A percentile compares a stretch with the other conserved stretches of the same genome.
These are phyloP conservation scores for Alcis repandata DNA, from an alignment of 2,888 invertebrate genomes.

Conservation along the genomic window DNA sequence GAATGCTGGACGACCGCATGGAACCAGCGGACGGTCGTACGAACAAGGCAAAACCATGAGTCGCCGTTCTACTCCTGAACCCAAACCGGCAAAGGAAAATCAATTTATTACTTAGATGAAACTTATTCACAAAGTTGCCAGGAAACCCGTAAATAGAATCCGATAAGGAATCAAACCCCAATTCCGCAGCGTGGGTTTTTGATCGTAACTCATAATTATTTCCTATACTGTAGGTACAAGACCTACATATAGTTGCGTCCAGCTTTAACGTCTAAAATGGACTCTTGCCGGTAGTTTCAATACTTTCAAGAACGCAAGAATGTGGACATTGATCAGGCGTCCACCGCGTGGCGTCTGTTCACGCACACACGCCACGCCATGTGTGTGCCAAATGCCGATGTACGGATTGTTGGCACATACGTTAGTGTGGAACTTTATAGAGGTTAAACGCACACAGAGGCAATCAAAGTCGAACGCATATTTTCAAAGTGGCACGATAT, in stretches of 20 bases:
- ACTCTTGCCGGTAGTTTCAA: slow-evolving; percentile 48
- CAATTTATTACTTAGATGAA: too few species aligned
- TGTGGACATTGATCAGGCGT: slow-evolving; percentile 78
- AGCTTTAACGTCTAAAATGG: slow-evolving; percentile 37
- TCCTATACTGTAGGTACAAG: neutral
- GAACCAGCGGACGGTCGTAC: too few species aligned
- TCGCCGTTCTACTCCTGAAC: too few species aligned
- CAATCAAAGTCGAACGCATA: slow-evolving; percentile 45
- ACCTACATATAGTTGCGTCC: neutral
- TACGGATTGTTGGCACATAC: slow-evolving; percentile 59
- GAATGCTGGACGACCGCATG: too few species aligned
- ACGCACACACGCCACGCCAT: slow-evolving; percentile 52
- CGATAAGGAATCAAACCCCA: neutral
- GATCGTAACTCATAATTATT: slow-evolving; percentile 1
- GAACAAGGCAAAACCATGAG: too few species aligned
- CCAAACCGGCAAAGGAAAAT: too few species aligned
- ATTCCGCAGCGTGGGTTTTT: slow-evolving; percentile 1
- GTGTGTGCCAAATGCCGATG: slow-evolving; percentile 68
- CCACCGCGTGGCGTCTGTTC: slow-evolving; percentile 67
- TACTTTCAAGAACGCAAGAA: slow-evolving; percentile 70
- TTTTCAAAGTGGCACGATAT: slow-evolving; percentile 52
- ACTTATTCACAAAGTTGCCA: neutral
- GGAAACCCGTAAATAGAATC: neutral
- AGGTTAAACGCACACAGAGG: slow-evolving; percentile 50
- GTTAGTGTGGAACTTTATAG: slow-evolving; percentile 55